phyloP scores from a whole-genome alignment of 30 jellyfish, hydroid and myxozoan genomes.

The Pseudorhiza aurosa region DNA sequence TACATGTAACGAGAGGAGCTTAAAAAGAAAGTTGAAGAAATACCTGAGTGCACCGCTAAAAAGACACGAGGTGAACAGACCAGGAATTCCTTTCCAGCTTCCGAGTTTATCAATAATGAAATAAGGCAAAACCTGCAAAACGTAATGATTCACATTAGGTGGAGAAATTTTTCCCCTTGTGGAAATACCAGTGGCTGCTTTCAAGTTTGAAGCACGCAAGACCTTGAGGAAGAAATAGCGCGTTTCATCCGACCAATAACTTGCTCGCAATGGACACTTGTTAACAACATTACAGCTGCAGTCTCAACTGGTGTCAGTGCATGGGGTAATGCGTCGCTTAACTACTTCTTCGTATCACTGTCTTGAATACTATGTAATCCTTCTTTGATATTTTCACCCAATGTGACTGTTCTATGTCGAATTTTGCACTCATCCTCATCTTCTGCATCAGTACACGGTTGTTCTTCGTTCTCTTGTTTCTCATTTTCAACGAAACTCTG shows the following conservation, averaged over 20 bases:
- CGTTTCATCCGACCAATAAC: constrained; percentile 20
- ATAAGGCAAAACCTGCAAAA: constrained; percentile 85
- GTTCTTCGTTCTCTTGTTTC: not conserved
- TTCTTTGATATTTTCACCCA: constrained; percentile 12
- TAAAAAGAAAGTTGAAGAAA: no score
- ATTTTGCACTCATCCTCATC: constrained; percentile 12
- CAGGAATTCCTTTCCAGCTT: constrained; percentile 87
- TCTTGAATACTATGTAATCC: constrained; percentile 42
- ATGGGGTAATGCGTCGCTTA: constrained; percentile 32
- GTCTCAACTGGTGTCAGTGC: constrained; percentile 13
- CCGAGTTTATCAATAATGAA: constrained; percentile 93
- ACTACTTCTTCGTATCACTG: constrained; percentile 15
- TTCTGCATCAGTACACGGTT: not conserved
- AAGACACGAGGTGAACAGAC: constrained; percentile 90
- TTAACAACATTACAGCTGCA: constrained; percentile 24
- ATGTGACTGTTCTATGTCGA: not conserved
- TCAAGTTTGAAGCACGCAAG: constrained; percentile 9
- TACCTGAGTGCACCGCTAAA: constrained; percentile 99
- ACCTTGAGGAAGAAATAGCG: constrained; percentile 4
- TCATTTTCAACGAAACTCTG: not conserved
- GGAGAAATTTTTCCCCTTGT: no score
- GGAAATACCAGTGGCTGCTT: constrained; percentile 12
- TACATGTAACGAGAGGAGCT: no score
- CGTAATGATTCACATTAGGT: not conserved
- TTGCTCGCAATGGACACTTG: constrained; percentile 49